Percentiles rank a stretch among this genome's conserved stretches.
These are phyloP conservation scores for Dorcus parallelipipedus DNA, from an alignment of 2,888 invertebrate genomes.

Conservation along the genomic window DNA sequence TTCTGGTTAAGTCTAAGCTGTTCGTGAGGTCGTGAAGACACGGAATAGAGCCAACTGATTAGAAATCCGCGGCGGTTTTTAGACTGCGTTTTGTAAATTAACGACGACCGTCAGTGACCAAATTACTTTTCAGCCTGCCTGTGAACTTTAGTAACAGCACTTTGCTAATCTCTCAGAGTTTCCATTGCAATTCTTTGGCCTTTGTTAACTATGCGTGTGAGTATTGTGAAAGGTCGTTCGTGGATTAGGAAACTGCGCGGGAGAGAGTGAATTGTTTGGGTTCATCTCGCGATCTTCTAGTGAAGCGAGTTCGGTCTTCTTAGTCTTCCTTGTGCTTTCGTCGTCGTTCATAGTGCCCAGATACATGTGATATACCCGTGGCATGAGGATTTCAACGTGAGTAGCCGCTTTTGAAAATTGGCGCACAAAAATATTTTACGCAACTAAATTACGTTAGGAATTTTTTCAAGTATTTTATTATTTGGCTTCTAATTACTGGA, in stretches of 20 bases:
- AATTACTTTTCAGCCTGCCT: slow-evolving; percentile 21
- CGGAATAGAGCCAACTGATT: no score
- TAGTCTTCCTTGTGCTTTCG: slow-evolving; percentile 28
- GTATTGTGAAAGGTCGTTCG: slow-evolving; percentile 40
- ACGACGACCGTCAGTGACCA: not conserved
- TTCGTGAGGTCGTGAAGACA: no score
- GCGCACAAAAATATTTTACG: no score
- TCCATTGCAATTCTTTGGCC: slow-evolving; percentile 30
- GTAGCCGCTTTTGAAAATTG: not conserved
- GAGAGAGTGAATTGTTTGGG: slow-evolving; percentile 41
- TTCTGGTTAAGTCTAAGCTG: no score
- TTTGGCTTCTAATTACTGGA: no score
- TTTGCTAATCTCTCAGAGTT: slow-evolving; percentile 19
- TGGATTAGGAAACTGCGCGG: slow-evolving; percentile 37
- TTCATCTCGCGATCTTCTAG: slow-evolving; percentile 40
- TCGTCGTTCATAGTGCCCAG: not conserved
- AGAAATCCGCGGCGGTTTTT: no score
- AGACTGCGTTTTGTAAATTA: no score
- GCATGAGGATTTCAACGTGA: slow-evolving; percentile 1
- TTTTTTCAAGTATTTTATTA: no score
- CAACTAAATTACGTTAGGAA: no score
- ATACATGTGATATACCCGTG: not conserved
- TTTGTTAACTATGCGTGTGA: slow-evolving; percentile 37
- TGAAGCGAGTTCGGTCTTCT: slow-evolving; percentile 33
- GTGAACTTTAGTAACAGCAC: slow-evolving; percentile 26